Evolutionary conservation across 2,888 invertebrate species (phyloP), one percentile per base, ranked within the genome.

Genomic region (Calliopum simillimum): DNA sequence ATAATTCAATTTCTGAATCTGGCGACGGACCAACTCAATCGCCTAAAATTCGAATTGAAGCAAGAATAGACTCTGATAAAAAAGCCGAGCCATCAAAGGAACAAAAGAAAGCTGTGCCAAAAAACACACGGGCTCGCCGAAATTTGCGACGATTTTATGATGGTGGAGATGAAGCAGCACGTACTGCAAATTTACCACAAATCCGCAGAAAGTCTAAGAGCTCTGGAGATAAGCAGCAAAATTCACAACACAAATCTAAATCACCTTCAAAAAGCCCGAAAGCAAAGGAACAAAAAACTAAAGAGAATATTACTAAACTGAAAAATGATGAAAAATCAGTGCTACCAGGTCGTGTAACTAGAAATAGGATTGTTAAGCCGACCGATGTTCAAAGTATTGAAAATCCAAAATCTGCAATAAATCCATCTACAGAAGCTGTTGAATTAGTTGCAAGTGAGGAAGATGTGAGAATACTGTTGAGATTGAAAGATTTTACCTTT

Each of bases 11-110:
- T 6, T 74, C 73, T 46, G 75, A 75, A 14, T 53, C 53, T 6
- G 69, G 61, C 16, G 78, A 76, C 16, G 72, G 72, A 3, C 70
- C 76, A 46, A 62, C 75, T 12, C 75, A 73, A n/a, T 75, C 76
- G 43, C 76, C 73, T 11, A 79, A 79, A 76, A 79, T 81, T 44
- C 77, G 80, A 25, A 78, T 78, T 44, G 78, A 80, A 58, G 78
- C 78, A 14, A 76, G 80, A 2, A 79, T 79, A 61, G 80, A 79
- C 55, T 79, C 79, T 4, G 78, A 77, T 55, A 78, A 76, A 33
- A 77, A 79, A 61, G 65, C 70, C 1, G 71, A 51, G 47, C 56
- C 70, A 21, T 49, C 21, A 2, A 67, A 65, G 19, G 61, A 43
- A 23, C 56, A 66, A 47, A 53, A 46, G n/a, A 41, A 25, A 55